These are phyloP conservation scores for Heteromyza rotundicornis DNA, from an alignment of 2,888 invertebrate genomes.

Conservation along the genomic window DNA sequence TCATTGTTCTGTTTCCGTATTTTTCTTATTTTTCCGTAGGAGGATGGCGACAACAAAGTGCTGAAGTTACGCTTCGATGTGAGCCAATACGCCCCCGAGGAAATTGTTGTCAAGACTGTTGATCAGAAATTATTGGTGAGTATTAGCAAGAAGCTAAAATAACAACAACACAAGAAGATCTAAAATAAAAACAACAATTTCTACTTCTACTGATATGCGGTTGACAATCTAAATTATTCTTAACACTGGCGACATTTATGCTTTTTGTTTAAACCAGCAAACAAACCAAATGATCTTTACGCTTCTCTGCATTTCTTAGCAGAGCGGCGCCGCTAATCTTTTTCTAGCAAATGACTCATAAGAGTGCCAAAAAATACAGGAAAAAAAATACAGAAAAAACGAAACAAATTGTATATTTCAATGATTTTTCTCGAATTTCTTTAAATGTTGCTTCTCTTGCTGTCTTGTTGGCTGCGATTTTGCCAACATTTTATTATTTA, in stretches of 20 bases:
- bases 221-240: neutral
- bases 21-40: conserved; percentile 67
- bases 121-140: conserved; percentile 95
- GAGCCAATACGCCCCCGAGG: conserved; percentile 95
- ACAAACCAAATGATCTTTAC: too few relatives aligned
- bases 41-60: conserved; percentile 92
- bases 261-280: neutral
- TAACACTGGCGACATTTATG: neutral
- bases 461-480: neutral
- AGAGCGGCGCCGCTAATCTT: neutral
- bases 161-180: neutral
- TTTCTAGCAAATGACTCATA: conserved; percentile 18
- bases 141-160: conserved; percentile 29
- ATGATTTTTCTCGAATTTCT: conserved; percentile 14
- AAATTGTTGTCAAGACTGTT: conserved; percentile 97
- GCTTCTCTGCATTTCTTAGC: neutral
- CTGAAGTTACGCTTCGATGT: conserved; percentile 96
- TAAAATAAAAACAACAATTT: neutral
- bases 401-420: neutral
- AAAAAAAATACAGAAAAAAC: too few relatives aligned
- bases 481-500: conserved; percentile 1
- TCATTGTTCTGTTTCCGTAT: conserved; percentile 19
- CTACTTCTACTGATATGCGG: neutral
- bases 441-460: neutral
- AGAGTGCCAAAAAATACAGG: neutral